phyloP scores from a whole-genome alignment of 1,140 invertebrate species.

The Drosophila oshimai region DNA sequence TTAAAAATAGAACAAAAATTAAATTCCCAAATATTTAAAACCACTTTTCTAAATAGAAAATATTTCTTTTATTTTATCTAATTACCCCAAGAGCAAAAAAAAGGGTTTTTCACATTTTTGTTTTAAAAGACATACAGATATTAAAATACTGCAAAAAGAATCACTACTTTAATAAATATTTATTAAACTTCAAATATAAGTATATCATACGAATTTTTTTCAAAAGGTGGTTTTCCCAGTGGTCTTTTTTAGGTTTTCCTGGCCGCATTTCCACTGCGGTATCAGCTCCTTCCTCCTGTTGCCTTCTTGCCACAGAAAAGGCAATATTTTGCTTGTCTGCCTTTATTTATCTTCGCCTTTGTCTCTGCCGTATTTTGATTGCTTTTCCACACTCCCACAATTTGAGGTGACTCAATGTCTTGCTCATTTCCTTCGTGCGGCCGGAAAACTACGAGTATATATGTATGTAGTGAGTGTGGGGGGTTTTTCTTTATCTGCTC shows the following conservation, averaged over 20 bases:
- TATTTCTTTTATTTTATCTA: too few species aligned
- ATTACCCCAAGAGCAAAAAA: too few species aligned
- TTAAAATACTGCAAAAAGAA: too few species aligned
- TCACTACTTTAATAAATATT: too few species aligned
- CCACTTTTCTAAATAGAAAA: too few species aligned
- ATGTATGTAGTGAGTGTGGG: background rate
- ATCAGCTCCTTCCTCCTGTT: slow-evolving; percentile 7
- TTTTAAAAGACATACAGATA: too few species aligned
- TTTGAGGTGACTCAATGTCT: slow-evolving; percentile 76
- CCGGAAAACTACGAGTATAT: slow-evolving; percentile 49
- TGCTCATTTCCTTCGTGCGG: slow-evolving; percentile 71
- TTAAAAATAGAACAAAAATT: too few species aligned
- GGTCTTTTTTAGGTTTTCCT: background rate
- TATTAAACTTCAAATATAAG: too few species aligned
- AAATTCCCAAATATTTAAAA: too few species aligned
- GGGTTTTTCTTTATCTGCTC: slow-evolving; percentile 21
- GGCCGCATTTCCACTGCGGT: slow-evolving; percentile 1
- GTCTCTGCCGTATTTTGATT: slow-evolving; percentile 70
- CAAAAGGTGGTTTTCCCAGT: background rate
- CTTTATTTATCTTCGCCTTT: slow-evolving; percentile 76
- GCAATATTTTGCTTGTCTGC: slow-evolving; percentile 78
- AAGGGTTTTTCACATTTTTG: too few species aligned
- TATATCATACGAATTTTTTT: too few species aligned
- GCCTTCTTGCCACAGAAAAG: slow-evolving; percentile 54
- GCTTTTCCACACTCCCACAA: slow-evolving; percentile 59